Percentiles rank a stretch among this genome's conserved stretches.
Conservation (phyloP, 1,140 invertebrate species). For the Drosophila sturtevanti region DNA sequence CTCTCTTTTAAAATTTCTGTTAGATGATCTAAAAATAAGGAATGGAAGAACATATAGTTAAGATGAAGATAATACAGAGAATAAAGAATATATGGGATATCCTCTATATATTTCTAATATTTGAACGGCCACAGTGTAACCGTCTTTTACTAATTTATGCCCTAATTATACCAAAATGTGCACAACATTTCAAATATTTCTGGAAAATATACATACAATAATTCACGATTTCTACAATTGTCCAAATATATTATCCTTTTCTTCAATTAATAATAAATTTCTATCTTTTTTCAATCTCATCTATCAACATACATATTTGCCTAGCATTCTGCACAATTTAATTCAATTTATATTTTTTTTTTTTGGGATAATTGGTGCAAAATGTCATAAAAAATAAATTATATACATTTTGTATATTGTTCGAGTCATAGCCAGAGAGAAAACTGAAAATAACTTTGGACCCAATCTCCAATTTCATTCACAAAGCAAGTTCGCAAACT, state of each 20-base stretch:
- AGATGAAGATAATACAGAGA: no score
- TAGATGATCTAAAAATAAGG: no score
- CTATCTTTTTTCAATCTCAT: not conserved
- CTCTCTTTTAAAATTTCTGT: no score
- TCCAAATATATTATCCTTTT: not conserved
- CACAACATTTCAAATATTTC: no score
- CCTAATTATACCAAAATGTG: no score
- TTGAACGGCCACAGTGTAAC: no score
- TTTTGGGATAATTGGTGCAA: conserved; percentile 3
- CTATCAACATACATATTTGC: conserved; percentile 7
- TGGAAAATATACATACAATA: no score
- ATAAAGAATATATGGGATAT: no score
- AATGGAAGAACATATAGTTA: no score
- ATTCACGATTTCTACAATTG: not conserved
- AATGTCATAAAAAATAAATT: conserved; percentile 36
- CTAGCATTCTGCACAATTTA: conserved; percentile 33
- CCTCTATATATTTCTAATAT: no score
- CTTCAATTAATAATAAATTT: not conserved
- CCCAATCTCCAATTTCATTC: conserved; percentile 1
- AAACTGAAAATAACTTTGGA: not conserved
- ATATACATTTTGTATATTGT: not conserved
- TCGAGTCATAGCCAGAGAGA: conserved; percentile 1
- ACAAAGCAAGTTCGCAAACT: conserved; percentile 26
- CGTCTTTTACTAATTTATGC: no score
- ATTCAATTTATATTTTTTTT: conserved; percentile 30